Percentiles rank a stretch among this genome's conserved stretches.
Conservation (phyloP, 1,140 invertebrate species). For the Polyergus mexicanus region DNA sequence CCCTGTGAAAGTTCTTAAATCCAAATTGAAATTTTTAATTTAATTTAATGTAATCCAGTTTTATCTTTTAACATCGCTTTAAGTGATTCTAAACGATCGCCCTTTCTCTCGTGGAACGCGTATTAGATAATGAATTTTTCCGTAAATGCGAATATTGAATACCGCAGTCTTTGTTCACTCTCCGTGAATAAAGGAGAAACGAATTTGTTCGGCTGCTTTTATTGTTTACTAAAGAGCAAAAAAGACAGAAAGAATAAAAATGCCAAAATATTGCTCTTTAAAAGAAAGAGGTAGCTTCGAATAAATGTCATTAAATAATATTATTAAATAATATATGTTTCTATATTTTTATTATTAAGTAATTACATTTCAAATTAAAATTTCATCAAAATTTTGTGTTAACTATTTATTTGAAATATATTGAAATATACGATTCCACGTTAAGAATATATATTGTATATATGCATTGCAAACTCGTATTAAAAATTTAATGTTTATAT, state of each 20-base stretch:
- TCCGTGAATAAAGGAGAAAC: constrained; percentile 22
- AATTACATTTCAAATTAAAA: background rate
- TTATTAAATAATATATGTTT: background rate
- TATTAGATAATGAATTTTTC: constrained; percentile 37
- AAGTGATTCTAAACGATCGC: background rate
- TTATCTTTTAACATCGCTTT: background rate
- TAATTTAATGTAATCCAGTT: background rate
- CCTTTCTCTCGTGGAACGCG: background rate
- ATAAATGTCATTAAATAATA: background rate
- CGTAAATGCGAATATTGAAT: constrained; percentile 23
- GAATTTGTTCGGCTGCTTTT: constrained; percentile 25
- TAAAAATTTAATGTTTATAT: background rate
- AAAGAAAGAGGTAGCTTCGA: background rate
- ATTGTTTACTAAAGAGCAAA: constrained; percentile 17
- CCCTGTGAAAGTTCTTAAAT: background rate
- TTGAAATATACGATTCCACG: background rate
- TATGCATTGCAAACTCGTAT: background rate
- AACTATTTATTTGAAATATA: background rate
- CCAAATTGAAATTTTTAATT: background rate
- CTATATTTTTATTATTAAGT: background rate
- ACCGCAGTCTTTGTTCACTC: constrained; percentile 9
- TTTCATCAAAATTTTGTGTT: background rate
- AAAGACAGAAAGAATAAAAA: background rate
- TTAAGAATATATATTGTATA: too few species aligned
- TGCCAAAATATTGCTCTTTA: background rate